These are phyloP conservation scores for Palloptera scutellata DNA, from an alignment of 2,888 invertebrate species.

Conservation along the genomic window DNA sequence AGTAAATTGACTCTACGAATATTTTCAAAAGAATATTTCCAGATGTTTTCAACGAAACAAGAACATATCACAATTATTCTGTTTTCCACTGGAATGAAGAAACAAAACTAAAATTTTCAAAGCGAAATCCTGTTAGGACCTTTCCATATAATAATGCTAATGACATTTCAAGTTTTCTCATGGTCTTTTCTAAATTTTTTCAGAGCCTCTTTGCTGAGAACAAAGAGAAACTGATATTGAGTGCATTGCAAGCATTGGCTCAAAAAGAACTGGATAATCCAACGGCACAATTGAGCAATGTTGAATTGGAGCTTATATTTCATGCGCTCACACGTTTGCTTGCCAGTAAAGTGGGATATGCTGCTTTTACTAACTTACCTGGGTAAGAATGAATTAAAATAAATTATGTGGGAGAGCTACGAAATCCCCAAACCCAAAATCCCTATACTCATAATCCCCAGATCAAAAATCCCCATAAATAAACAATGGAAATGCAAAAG, in stretches of 20 bases:
- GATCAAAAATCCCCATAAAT: too few species aligned
- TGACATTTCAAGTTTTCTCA: background rate
- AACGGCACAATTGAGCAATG: constrained; percentile 68
- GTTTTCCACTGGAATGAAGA: too few species aligned
- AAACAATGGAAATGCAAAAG: too few species aligned
- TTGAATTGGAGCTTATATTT: constrained; percentile 92
- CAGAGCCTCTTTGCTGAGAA: constrained; percentile 97
- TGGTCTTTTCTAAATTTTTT: constrained; percentile 3
- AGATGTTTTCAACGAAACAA: too few species aligned
- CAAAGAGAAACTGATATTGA: constrained; percentile 95
- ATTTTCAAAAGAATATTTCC: too few species aligned
- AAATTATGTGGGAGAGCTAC: background rate
- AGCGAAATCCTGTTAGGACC: too few species aligned
- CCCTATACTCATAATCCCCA: too few species aligned
- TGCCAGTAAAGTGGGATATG: constrained; percentile 97
- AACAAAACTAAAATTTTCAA: too few species aligned
- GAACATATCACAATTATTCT: too few species aligned
- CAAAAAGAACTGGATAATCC: constrained; percentile 74
- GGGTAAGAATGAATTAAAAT: constrained; percentile 69
- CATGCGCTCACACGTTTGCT: constrained; percentile 91
- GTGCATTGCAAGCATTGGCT: constrained; percentile 86
- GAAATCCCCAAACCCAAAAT: too few species aligned
- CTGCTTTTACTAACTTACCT: constrained; percentile 88
- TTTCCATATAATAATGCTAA: background rate
- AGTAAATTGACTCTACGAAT: constrained; percentile 55